Conservation (phyloP, 2,888 invertebrate genomes). For the Dorcus hopei region DNA sequence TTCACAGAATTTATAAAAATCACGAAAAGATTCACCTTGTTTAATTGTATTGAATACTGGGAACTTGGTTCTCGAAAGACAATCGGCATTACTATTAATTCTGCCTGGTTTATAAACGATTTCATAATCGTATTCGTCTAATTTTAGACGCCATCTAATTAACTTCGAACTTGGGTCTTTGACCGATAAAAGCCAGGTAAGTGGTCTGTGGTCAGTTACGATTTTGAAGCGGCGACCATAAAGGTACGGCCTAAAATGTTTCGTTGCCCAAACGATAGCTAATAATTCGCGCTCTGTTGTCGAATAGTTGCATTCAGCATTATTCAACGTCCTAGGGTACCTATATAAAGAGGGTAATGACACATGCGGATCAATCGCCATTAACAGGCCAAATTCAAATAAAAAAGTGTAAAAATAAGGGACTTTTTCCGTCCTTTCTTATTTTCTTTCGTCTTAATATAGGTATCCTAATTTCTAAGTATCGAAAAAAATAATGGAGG, state of each 20-base stretch:
- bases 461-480: too few relatives aligned
- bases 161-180: conserved; percentile 36
- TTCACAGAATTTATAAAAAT: too few relatives aligned
- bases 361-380: too few relatives aligned
- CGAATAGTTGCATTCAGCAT: conserved; percentile 38
- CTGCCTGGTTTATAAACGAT: conserved; percentile 31
- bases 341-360: too few relatives aligned
- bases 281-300: conserved; percentile 42
- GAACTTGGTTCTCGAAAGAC: too few relatives aligned
- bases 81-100: conserved; percentile 1
- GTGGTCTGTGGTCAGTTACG: conserved; percentile 19
- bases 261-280: conserved; percentile 35
- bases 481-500: too few relatives aligned
- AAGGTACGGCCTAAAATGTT: conserved; percentile 36
- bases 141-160: conserved; percentile 33
- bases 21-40: too few relatives aligned
- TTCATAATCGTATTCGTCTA: conserved; percentile 38
- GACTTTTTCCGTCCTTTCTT: too few relatives aligned
- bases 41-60: too few relatives aligned
- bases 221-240: conserved; percentile 10
- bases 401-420: too few relatives aligned
- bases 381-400: too few relatives aligned
- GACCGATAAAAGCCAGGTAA: conserved; percentile 36
- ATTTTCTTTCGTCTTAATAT: too few relatives aligned
- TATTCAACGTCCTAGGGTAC: conserved; percentile 39